Percentiles rank a stretch among this genome's conserved stretches.
Evolutionary conservation across 2,888 invertebrate species (phyloP).

Genomic region (Parthenolecanium corni): DNA sequence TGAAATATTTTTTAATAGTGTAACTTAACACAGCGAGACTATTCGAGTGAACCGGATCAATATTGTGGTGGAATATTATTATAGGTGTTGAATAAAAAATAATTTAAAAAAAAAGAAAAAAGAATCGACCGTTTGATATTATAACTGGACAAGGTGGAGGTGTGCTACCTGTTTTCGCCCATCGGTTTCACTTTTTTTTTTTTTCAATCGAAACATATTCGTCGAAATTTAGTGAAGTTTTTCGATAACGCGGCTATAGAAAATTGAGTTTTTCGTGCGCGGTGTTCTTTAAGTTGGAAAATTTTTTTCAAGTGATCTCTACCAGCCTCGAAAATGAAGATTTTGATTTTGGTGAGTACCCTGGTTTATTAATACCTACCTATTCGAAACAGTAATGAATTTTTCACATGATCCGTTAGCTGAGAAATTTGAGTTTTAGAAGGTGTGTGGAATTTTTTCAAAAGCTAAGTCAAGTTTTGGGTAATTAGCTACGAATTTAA

Average conservation of each 20-base stretch:
- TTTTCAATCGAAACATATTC: no score
- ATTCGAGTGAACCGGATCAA: slow-evolving; percentile 28
- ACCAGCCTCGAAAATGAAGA: slow-evolving; percentile 12
- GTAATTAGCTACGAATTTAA: no score
- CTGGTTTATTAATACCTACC: no score
- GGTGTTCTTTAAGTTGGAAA: neutral
- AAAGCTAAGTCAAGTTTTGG: no score
- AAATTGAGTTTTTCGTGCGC: slow-evolving; percentile 1
- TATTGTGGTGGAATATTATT: slow-evolving; percentile 17
- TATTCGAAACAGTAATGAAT: no score
- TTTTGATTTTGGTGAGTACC: slow-evolving; percentile 15
- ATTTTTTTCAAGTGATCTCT: neutral
- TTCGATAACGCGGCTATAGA: neutral
- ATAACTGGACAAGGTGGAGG: slow-evolving; percentile 20
- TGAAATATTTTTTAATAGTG: slow-evolving; percentile 27
- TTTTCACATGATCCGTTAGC: no score
- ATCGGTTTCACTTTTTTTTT: slow-evolving; percentile 2
- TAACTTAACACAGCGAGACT: slow-evolving; percentile 15
- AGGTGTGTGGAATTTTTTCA: no score
- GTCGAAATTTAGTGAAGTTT: neutral
- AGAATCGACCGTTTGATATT: slow-evolving; percentile 1
- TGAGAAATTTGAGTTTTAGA: no score
- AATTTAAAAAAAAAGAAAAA: no score
- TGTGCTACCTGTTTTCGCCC: slow-evolving; percentile 19
- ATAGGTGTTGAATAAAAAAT: slow-evolving; percentile 1